Conservation (phyloP, 1,140 invertebrate species). For the Plectrocnemia conspersa region DNA sequence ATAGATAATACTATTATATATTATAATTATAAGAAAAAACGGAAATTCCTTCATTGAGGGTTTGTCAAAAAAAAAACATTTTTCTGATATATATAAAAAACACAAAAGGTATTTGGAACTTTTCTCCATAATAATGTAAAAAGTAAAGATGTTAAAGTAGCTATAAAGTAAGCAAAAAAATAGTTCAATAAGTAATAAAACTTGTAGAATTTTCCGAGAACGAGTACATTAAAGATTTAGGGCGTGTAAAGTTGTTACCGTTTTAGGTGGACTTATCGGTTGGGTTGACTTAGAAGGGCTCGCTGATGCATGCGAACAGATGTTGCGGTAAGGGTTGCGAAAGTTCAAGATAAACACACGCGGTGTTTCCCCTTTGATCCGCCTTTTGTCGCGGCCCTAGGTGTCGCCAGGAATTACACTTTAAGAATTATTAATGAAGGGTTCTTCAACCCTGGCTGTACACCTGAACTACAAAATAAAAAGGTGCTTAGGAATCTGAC, state of each 20-base stretch:
- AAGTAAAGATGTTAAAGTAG: neutral
- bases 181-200: neutral
- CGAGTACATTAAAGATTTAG: too few relatives aligned
- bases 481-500: too few relatives aligned
- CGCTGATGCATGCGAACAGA: constrained; percentile 3
- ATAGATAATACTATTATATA: too few relatives aligned
- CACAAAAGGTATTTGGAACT: too few relatives aligned
- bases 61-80: too few relatives aligned
- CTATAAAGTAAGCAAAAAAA: neutral
- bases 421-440: constrained; percentile 27
- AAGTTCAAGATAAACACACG: neutral
- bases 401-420: constrained; percentile 24
- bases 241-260: constrained; percentile 1
- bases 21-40: too few relatives aligned
- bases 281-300: neutral
- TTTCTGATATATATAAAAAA: too few relatives aligned
- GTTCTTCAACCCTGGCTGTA: constrained; percentile 9
- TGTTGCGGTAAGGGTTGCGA: constrained; percentile 1
- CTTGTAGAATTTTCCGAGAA: too few relatives aligned
- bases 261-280: neutral
- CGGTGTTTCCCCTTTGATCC: constrained; percentile 10
- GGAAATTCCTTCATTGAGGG: too few relatives aligned
- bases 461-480: too few relatives aligned
- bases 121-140: neutral
- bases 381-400: constrained; percentile 12